Conservation (phyloP, 2,113 vertebrate species). For the Siniperca chuatsi region DNA sequence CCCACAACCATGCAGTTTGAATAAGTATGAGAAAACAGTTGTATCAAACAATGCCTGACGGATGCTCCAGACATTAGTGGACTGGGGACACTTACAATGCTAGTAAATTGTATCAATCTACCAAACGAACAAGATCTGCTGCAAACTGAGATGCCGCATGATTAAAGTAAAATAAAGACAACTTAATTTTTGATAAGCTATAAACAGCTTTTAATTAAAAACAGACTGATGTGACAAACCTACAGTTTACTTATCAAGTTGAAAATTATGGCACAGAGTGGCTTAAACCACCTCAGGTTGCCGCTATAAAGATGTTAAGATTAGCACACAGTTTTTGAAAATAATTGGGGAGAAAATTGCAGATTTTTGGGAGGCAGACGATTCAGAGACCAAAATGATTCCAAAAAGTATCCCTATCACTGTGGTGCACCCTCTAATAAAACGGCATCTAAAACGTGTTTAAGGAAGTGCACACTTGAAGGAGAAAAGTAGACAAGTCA, state of each 20-base stretch:
- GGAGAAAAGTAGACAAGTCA: slow-evolving; percentile 47
- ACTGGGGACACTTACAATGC: neutral
- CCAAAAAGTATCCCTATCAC: neutral
- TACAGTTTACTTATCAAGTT: neutral
- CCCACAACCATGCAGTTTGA: slow-evolving; percentile 24
- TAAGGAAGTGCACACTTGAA: slow-evolving; percentile 28
- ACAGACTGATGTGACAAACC: neutral
- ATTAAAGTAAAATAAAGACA: neutral
- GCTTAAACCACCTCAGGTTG: neutral
- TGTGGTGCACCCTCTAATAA: neutral
- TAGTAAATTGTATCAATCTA: neutral
- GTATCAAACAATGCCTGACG: neutral
- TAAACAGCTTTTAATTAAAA: neutral
- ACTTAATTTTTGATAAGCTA: neutral
- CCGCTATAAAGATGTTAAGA: neutral
- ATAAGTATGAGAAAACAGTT: neutral
- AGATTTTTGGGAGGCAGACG: neutral
- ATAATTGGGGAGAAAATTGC: neutral
- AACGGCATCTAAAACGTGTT: slow-evolving; percentile 19
- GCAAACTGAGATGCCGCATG: neutral
- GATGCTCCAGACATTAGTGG: neutral
- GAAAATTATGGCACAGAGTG: neutral
- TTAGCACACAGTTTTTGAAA: neutral
- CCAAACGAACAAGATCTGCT: neutral
- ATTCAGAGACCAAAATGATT: neutral